These are phyloP conservation scores for Netelia fuscicornis DNA, from an alignment of 2,888 invertebrate species.

Conservation along the genomic window DNA sequence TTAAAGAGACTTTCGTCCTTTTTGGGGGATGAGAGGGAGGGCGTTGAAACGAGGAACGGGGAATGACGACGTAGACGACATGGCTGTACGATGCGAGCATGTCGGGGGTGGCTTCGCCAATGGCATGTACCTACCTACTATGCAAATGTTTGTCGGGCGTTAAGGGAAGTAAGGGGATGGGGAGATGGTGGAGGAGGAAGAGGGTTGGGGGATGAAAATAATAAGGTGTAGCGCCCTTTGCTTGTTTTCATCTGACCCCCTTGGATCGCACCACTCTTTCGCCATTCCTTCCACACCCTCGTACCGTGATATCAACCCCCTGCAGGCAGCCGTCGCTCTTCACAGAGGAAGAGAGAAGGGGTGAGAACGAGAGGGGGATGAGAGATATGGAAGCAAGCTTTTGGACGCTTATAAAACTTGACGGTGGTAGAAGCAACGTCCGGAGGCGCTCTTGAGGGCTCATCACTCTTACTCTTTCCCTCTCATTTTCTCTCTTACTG, in stretches of 20 bases:
- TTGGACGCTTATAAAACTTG: constrained; percentile 61
- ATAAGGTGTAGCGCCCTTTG: constrained; percentile 74
- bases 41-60: constrained; percentile 3
- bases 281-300: constrained; percentile 16
- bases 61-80: constrained; percentile 26
- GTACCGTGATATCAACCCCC: constrained; percentile 57
- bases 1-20: constrained; percentile 59
- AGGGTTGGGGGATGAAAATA: constrained; percentile 73
- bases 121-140: constrained; percentile 67
- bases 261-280: constrained; percentile 12
- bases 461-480: constrained; percentile 7
- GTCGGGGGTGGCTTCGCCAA: constrained; percentile 55
- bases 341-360: background rate
- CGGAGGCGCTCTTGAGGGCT: background rate
- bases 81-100: constrained; percentile 14
- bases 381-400: constrained; percentile 44
- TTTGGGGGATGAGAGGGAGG: background rate
- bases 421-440: constrained; percentile 58
- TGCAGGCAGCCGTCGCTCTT: constrained; percentile 43
- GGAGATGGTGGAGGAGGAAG: background rate
- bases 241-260: constrained; percentile 53
- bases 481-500: constrained; percentile 18
- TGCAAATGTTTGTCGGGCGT: constrained; percentile 78
- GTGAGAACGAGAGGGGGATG: background rate
- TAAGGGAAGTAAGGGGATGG: constrained; percentile 60